Conservation (phyloP, 1,140 invertebrate species). For the Anastatus disparis region DNA sequence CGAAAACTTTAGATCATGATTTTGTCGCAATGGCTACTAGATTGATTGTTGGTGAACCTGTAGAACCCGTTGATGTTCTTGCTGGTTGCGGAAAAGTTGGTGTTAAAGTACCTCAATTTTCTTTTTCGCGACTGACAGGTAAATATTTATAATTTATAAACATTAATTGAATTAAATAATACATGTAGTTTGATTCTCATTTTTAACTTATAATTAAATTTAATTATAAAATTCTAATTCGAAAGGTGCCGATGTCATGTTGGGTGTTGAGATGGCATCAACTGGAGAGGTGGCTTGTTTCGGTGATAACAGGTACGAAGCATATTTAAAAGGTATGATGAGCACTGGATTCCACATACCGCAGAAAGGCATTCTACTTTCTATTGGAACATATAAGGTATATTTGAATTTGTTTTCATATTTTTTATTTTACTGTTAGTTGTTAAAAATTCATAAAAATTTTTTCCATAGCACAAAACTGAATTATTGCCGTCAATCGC, state of each 20-base stretch:
- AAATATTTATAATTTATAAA: no score
- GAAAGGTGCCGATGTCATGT: constrained; percentile 91
- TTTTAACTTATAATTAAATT: no score
- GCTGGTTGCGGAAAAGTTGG: constrained; percentile 89
- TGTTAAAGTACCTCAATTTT: constrained; percentile 98
- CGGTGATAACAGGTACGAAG: constrained; percentile 97
- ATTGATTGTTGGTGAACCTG: constrained; percentile 88
- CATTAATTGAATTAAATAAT: no score
- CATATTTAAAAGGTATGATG: constrained; percentile 97
- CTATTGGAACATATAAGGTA: constrained; percentile 96
- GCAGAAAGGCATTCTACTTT: constrained; percentile 92
- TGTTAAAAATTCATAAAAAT: no score
- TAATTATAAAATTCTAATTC: no score
- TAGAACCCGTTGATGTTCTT: constrained; percentile 88
- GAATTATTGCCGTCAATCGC: constrained; percentile 87
- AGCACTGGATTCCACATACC: constrained; percentile 97
- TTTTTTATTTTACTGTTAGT: no score
- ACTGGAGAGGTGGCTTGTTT: constrained; percentile 99
- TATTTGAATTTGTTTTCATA: no score
- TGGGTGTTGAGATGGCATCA: constrained; percentile 99
- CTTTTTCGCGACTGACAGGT: constrained; percentile 93
- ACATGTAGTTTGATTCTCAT: no score
- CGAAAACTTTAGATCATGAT: constrained; percentile 96
- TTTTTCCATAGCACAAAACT: constrained; percentile 83
- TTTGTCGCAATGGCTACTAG: constrained; percentile 96